Base-by-base conservation (phyloP, 2,113 vertebrate species). In the Eolophus roseicapilla region DNA sequence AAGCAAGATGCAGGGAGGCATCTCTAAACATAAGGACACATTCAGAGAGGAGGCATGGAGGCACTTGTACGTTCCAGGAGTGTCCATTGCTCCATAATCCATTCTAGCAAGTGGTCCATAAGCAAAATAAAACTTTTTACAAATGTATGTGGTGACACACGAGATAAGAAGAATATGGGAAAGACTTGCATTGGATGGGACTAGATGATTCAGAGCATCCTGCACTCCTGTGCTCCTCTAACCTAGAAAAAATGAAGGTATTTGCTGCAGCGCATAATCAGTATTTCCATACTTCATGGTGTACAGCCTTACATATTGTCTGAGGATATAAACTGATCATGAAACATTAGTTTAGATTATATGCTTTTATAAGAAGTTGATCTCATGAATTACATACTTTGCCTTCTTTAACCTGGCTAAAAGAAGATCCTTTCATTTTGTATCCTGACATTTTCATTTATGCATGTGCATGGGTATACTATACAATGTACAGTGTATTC, bases 11-110 rank as follows among this genome's bases (percentile, higher is more conserved):
- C n/a, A 77, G 33, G 37, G 41, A 52, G 52, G 39, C 11, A 5
- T 3, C n/a, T 69, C 53, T 13, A 35, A 46, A 4, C 24, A 57
- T 5, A 12, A 47, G 12, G 20, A 23, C 8, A 17, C 1, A 2
- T 46, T 64, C 16, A 37, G 44, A 71, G 17, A 11, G 25, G 23
- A 94, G 16, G 5, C 1, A 37, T 17, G 6, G 43, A 50, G 17
- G 5, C 14, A 18, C 3, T 70, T 55, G 5, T 13, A 17, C 24
- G 12, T 46, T 35, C 12, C 60, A 75, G 64, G 28, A 81, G 7
- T 2, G 2, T 10, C 17, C 27, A 27, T 0, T 15, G 7, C 13
- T 39, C 24, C n/a, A 7, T 16, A 83, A 71, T 21, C 13, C 21
- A 63, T 44, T 86, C 68, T 27, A 67, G 4, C 17, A 79, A 11